Base-by-base conservation (phyloP, 1,140 invertebrate genomes). In the Scaptomyza pallida region DNA sequence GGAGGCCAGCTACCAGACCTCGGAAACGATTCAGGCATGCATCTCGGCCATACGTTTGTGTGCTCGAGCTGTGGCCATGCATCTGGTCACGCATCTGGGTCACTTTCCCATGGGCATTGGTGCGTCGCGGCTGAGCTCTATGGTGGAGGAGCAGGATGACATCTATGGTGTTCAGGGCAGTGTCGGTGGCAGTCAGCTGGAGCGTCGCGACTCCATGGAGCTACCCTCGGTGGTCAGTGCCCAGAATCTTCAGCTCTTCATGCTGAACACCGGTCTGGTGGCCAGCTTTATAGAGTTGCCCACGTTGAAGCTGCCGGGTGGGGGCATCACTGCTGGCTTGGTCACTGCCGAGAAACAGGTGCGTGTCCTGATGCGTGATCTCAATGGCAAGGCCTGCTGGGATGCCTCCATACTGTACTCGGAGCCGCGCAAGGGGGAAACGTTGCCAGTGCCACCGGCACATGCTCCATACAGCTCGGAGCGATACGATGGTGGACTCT, bases 311-410 rank as follows among this genome's bases (percentile, higher is more conserved):
- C 93, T 95, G 40, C 95, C 97, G 2, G 95, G 96, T 5, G 96
- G 96, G 19, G 96, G 96, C n/a, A 95, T 96, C 15, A 97, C 96
- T 0, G 95, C 95, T 3, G 94, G 94, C 15, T 69, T 94, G 23
- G 92, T 93, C 33, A 94, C 94, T 0, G 94, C 94, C 9, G 93
- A 94, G 67, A 93, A 93, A 78, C 95, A 93, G 94, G 97, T 98
- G 17, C 93, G 98, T 23, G 95, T 99, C 16, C 93, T 99, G 9
- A 92, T 99, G 47, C 93, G 98, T 26, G 98, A 99, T 92, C 93
- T 99, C n/a, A 95, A 96, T 47, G 98, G 98, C n/a, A 99, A 99
- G 92, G 96, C 97, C 50, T 98, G 96, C 72, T 99, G 98, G 98
- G 98, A 99, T 91, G 97, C 96, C 50, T 97, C 97, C 0, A 96